These are phyloP conservation scores for Pachyseris speciosa DNA, from an alignment of 64 coral and sea anemone genomes.

Conservation along the genomic window DNA sequence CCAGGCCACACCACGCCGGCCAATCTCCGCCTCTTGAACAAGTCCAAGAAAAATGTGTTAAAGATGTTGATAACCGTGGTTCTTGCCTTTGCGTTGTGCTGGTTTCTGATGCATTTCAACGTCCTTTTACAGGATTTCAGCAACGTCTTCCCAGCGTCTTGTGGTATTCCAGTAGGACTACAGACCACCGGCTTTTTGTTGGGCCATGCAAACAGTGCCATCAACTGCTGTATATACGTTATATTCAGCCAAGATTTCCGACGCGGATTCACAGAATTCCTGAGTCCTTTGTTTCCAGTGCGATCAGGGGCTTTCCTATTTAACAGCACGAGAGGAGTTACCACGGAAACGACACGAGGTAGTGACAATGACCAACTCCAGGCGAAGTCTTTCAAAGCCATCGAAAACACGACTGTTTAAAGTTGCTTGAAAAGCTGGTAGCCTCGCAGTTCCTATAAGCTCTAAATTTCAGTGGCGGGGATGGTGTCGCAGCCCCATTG, in stretches of 20 bases:
- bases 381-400: no score
- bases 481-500: no score
- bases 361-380: no score
- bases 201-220: constrained; percentile 45
- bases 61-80: constrained; percentile 71
- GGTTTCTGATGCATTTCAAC: constrained; percentile 39
- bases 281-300: not conserved
- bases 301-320: not conserved
- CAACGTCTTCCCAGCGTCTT: not conserved
- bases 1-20: constrained; percentile 45
- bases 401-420: no score
- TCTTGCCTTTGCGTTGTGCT: constrained; percentile 52
- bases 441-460: no score
- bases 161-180: not conserved
- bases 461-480: no score
- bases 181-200: constrained; percentile 22
- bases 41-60: constrained; percentile 54
- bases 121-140: not conserved
- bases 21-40: not conserved
- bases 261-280: constrained; percentile 38
- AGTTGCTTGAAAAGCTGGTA: no score
- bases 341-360: not conserved
- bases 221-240: constrained; percentile 68
- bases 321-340: not conserved
- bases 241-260: constrained; percentile 73